Base-by-base conservation (phyloP, 2,797 vertebrate genomes). In the Hylomyscus alleni region DNA sequence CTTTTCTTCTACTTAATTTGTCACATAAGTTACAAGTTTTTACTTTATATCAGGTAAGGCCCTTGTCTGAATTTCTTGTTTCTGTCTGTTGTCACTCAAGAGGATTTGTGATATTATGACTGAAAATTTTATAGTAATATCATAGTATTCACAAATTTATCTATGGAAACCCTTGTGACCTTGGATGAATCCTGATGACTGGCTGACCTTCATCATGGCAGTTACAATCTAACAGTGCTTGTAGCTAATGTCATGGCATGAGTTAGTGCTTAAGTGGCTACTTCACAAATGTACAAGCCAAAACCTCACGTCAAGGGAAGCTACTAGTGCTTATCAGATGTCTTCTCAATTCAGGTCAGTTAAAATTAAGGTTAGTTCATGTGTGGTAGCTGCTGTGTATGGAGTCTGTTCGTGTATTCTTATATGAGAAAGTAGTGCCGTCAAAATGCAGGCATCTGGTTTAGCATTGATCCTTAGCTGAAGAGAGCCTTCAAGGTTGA, bases 1-100 rank as follows among this genome's bases (percentile, higher is more conserved):
- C 67, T 84, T 87, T 22, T 4, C 6, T 90, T 95, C 75, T 85
- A 80, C 52, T 40, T 91, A 60, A 19, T 86, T 89, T 85, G 13
- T 3, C 6, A 22, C 54, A n/a, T 44, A 34, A 58, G 50, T 50
- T 50, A 24, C 29, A 44, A 62, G 4, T 81, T 80, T 78, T 15
- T 80, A 47, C 56, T 76, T 87, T 95, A 14, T 85, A 73, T 37
- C 14, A 91, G 17, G 52, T 77, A 91, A 92, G 73, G 69, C 20
- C 7, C 52, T 24, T 58, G 1, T 69, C 3, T 14, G 26, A 31
- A 34, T 81, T 29, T 84, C 80, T 84, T 34, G 3, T 90, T 93
- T 89, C 6, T 56, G 14, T 56, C 4, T 2, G 0, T 3, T 84
- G 11, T 94, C 54, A 81, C 8, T 88, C 8, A 58, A 20, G 8